phyloP scores from a whole-genome alignment of 2,888 invertebrate species.

The Ctenicera cuprea region DNA sequence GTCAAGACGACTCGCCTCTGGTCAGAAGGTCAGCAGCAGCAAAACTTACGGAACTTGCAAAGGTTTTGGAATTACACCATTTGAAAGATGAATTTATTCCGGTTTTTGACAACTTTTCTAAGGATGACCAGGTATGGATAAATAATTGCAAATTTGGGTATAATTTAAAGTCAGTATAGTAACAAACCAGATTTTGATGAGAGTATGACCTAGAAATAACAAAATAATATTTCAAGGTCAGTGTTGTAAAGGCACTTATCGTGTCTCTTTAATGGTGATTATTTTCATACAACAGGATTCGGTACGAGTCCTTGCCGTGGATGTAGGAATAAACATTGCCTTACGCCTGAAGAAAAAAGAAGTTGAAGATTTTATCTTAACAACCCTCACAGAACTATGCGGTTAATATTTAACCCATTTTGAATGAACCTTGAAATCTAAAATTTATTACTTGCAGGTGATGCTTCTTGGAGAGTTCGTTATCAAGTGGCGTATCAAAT shows the following conservation, averaged over 20 bases:
- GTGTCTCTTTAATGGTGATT: too few relatives aligned
- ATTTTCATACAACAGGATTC: too few relatives aligned
- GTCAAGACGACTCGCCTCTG: constrained; percentile 67
- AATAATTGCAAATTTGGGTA: neutral
- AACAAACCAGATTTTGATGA: too few relatives aligned
- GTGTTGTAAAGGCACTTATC: too few relatives aligned
- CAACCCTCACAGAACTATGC: constrained; percentile 59
- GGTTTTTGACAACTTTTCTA: constrained; percentile 64
- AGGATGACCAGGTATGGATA: constrained; percentile 65
- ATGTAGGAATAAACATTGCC: constrained; percentile 59
- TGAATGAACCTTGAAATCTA: neutral
- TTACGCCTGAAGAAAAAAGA: constrained; percentile 61
- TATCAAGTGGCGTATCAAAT: constrained; percentile 63
- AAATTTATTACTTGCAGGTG: constrained; percentile 57
- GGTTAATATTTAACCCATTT: constrained; percentile 54
- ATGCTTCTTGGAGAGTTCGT: constrained; percentile 66
- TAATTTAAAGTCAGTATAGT: neutral
- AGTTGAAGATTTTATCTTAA: constrained; percentile 63
- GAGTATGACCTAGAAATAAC: too few relatives aligned
- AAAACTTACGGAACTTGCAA: constrained; percentile 62
- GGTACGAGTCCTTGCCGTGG: constrained; percentile 58
- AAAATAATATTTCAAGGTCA: too few relatives aligned
- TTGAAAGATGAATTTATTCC: constrained; percentile 66
- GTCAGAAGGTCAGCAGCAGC: constrained; percentile 64
- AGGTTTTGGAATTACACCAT: constrained; percentile 62